Evolutionary conservation across 1,140 invertebrate genomes (phyloP).

Genomic region (Bombus pyrosoma): DNA sequence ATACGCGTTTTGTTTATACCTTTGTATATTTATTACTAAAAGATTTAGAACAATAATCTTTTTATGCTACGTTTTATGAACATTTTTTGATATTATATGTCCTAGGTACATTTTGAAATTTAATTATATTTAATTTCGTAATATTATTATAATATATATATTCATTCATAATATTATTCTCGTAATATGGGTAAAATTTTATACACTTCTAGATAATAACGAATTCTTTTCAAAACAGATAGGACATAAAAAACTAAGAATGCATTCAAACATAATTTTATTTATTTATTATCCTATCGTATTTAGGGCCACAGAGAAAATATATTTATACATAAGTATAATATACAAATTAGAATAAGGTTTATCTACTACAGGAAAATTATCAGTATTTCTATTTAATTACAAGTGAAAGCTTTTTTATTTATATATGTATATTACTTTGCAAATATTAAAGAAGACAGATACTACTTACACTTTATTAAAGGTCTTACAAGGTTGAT

Average conservation of each 20-base stretch:
- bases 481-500: neutral
- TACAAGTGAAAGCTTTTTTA: conserved; percentile 30
- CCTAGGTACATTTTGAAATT: neutral
- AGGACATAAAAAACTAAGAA: neutral
- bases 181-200: neutral
- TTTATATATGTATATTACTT: conserved; percentile 13
- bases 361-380: conserved; percentile 16
- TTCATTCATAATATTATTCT: too few relatives aligned
- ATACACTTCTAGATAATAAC: neutral
- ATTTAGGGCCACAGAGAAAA: conserved; percentile 32
- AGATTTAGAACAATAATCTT: neutral
- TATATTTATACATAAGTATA: conserved; percentile 20
- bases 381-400: conserved; percentile 20
- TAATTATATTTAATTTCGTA: neutral
- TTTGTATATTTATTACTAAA: conserved; percentile 3
- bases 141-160: too few relatives aligned
- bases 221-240: neutral
- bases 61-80: neutral
- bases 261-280: conserved; percentile 22
- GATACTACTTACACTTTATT: conserved; percentile 6
- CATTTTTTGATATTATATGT: neutral
- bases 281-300: conserved; percentile 41
- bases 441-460: conserved; percentile 24
- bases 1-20: conserved; percentile 25
- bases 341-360: conserved; percentile 37